Evolutionary conservation across 2,797 vertebrate genomes (phyloP).

Genomic region (Tokudaia tokunoshimensis): DNA sequence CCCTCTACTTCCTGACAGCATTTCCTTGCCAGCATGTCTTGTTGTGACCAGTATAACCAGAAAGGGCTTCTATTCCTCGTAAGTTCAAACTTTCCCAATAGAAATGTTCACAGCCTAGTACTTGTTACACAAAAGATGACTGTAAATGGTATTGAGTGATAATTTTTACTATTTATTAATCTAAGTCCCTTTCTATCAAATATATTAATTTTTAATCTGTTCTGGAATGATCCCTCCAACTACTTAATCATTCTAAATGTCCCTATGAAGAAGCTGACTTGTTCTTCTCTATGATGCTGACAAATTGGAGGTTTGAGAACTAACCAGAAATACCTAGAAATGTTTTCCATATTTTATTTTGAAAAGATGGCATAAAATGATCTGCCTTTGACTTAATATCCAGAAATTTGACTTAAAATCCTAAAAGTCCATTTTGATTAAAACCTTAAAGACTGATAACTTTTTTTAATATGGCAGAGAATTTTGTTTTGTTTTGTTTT

Average conservation of each 20-base stretch:
- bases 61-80: not conserved
- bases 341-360: not conserved
- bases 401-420: slow-evolving; percentile 37
- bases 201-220: not conserved
- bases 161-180: not conserved
- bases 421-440: slow-evolving; percentile 22
- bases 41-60: not conserved
- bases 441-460: slow-evolving; percentile 11
- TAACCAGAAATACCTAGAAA: not conserved
- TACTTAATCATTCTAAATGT: not conserved
- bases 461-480: not conserved
- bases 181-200: not conserved
- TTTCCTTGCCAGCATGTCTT: not conserved
- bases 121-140: not conserved
- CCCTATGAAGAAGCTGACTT: not conserved
- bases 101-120: not conserved
- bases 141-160: not conserved
- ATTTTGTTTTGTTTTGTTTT: not conserved
- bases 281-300: not conserved
- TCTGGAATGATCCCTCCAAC: not conserved
- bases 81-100: not conserved
- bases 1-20: not conserved
- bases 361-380: not conserved
- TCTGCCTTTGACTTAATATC: not conserved
- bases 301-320: not conserved